A percentile compares a stretch with the other conserved stretches of the same genome.
Evolutionary conservation across 2,797 vertebrate species (phyloP).

Genomic region (Chaetodon trifasciatus): DNA sequence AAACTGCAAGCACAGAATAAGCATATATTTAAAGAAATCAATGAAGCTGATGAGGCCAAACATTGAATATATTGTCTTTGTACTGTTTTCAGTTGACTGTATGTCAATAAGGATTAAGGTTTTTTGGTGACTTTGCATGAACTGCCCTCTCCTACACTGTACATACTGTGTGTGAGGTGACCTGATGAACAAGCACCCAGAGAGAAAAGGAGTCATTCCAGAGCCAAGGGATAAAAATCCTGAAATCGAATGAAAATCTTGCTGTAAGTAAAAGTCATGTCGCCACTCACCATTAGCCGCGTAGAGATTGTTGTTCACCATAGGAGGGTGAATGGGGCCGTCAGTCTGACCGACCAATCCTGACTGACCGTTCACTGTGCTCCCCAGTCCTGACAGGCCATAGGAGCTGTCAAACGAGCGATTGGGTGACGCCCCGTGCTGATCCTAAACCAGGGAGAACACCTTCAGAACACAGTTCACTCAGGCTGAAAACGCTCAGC

Average conservation of each 20-base stretch:
- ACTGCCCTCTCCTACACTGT: neutral
- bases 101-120: too few relatives aligned
- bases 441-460: slow-evolving; percentile 65
- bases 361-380: slow-evolving; percentile 53
- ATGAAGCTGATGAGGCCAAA: too few relatives aligned
- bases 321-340: slow-evolving; percentile 34
- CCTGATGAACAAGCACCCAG: neutral
- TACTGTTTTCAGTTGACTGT: too few relatives aligned
- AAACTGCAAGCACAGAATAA: neutral
- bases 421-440: slow-evolving; percentile 62
- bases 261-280: neutral
- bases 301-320: slow-evolving; percentile 59
- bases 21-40: too few relatives aligned
- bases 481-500: neutral
- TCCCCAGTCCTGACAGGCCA: slow-evolving; percentile 48
- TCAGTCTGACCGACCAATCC: slow-evolving; percentile 48
- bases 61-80: too few relatives aligned
- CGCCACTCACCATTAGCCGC: slow-evolving; percentile 68
- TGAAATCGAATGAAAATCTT: neutral
- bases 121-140: neutral
- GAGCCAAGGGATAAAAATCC: neutral
- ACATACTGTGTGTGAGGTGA: neutral
- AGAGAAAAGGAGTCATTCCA: neutral
- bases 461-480: neutral
- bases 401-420: slow-evolving; percentile 76